Conservation (phyloP, 2,888 invertebrate genomes). For the Sympetrum striolatum region DNA sequence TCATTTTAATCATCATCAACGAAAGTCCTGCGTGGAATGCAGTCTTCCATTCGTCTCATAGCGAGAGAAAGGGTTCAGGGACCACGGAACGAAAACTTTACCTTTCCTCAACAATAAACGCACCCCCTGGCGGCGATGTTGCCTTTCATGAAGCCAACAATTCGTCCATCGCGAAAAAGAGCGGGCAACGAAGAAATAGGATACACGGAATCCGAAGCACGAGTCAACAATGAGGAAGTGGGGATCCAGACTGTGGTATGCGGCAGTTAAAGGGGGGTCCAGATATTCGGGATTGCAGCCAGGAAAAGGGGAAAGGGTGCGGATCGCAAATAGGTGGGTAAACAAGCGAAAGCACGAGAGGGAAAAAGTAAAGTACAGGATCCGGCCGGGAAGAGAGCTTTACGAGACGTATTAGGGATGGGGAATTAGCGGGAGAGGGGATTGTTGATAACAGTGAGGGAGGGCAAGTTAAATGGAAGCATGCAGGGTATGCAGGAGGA, state of each 20-base stretch:
- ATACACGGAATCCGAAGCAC: background rate
- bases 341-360: background rate
- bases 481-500: background rate
- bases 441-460: background rate
- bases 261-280: background rate
- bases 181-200: background rate
- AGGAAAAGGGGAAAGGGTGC: background rate
- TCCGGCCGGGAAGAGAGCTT: background rate
- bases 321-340: conserved; percentile 32
- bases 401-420: background rate
- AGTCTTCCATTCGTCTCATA: too few relatives aligned
- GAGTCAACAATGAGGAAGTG: conserved; percentile 6
- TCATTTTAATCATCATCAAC: too few relatives aligned
- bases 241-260: background rate
- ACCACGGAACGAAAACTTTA: background rate
- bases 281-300: background rate
- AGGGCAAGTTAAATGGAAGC: background rate
- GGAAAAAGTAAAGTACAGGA: background rate
- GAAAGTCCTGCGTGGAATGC: too few relatives aligned
- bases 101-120: background rate
- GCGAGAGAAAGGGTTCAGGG: background rate
- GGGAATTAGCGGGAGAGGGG: background rate
- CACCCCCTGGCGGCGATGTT: background rate
- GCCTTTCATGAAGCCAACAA: background rate
- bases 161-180: background rate